phyloP scores from a whole-genome alignment of 1,140 invertebrate genomes.

The Leptestheria dahalacensis region DNA sequence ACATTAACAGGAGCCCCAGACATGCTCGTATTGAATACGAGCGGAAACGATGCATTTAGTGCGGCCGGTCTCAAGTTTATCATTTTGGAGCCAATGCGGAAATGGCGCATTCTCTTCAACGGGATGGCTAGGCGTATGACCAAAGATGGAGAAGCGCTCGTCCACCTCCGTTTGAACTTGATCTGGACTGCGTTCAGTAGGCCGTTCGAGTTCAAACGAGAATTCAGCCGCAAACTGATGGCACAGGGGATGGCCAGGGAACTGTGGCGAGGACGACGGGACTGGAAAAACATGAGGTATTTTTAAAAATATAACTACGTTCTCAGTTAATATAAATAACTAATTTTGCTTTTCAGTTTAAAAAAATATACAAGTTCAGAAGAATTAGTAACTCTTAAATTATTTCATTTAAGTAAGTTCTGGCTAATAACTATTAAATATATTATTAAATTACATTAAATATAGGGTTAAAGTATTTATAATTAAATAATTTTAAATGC shows the following conservation, averaged over 20 bases:
- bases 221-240: conserved; percentile 33
- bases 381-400: too few relatives aligned
- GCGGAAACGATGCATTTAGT: conserved; percentile 28
- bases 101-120: conserved; percentile 43
- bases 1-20: conserved; percentile 30
- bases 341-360: conserved; percentile 13
- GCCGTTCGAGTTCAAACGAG: conserved; percentile 31
- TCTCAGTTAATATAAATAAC: conserved; percentile 13
- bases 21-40: conserved; percentile 25
- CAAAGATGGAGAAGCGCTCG: conserved; percentile 25
- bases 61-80: conserved; percentile 39
- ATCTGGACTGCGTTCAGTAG: conserved; percentile 38
- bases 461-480: too few relatives aligned
- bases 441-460: too few relatives aligned
- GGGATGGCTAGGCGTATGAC: conserved; percentile 32
- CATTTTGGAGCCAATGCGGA: conserved; percentile 33
- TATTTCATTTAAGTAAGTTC: conserved; percentile 8
- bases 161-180: conserved; percentile 33
- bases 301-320: neutral
- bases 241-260: conserved; percentile 38
- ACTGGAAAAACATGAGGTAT: conserved; percentile 16
- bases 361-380: too few relatives aligned
- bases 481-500: neutral
- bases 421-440: too few relatives aligned
- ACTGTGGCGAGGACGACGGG: conserved; percentile 29